These are phyloP conservation scores for Exocentrus adspersus DNA, from an alignment of 2,888 invertebrate species.

Conservation along the genomic window DNA sequence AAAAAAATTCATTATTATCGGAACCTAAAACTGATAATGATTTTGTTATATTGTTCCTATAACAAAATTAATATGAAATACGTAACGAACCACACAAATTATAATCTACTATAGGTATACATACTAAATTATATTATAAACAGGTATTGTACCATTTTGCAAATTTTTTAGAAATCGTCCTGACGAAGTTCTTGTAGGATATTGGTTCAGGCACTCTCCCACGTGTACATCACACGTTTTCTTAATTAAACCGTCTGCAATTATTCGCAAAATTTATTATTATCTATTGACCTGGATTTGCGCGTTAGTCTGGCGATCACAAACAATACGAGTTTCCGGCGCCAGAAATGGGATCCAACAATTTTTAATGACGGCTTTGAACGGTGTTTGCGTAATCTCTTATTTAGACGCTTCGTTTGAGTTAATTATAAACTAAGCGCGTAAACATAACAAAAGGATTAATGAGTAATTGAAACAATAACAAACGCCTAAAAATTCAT, in stretches of 20 bases:
- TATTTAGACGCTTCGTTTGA: background rate
- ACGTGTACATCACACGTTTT: background rate
- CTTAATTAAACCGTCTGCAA: background rate
- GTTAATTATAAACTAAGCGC: too few species aligned
- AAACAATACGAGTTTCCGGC: background rate
- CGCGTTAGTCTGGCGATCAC: background rate
- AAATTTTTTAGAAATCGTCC: too few species aligned
- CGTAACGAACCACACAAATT: background rate
- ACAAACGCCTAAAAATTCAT: too few species aligned
- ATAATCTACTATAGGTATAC: too few species aligned
- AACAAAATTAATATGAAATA: background rate
- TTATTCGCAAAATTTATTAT: background rate
- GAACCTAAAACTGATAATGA: background rate
- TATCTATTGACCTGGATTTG: background rate
- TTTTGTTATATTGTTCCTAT: background rate
- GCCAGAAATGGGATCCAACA: background rate
- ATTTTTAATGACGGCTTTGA: background rate
- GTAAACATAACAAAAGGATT: too few species aligned
- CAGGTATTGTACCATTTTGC: too few species aligned
- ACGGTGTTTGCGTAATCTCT: background rate
- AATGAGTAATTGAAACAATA: too few species aligned
- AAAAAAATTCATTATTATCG: background rate
- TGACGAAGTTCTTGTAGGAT: too few species aligned
- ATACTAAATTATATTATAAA: too few species aligned
- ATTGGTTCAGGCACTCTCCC: background rate